phyloP scores from a whole-genome alignment of 2,888 invertebrate genomes.

The Morpho helenor region DNA sequence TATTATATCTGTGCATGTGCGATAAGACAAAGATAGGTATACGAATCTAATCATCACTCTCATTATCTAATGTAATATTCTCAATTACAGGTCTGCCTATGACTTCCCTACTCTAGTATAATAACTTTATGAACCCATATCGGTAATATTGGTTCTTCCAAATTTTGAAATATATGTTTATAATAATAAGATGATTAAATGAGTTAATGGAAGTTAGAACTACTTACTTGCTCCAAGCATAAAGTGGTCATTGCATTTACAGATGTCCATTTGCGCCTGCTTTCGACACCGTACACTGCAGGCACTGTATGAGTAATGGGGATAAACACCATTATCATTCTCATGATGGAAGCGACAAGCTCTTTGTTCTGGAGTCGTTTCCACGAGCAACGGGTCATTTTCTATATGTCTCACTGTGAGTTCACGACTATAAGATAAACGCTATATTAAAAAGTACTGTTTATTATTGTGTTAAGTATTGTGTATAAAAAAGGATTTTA shows the following conservation, averaged over 20 bases:
- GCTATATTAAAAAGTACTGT: not conserved
- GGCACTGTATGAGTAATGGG: slow-evolving; percentile 85
- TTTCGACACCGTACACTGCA: slow-evolving; percentile 86
- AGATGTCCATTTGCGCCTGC: slow-evolving; percentile 78
- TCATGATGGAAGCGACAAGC: slow-evolving; percentile 86
- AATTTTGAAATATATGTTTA: too few relatives aligned
- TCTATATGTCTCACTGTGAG: slow-evolving; percentile 81
- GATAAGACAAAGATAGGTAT: too few relatives aligned
- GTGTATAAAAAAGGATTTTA: too few relatives aligned
- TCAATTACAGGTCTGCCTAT: too few relatives aligned
- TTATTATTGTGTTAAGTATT: too few relatives aligned
- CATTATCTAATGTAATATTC: too few relatives aligned
- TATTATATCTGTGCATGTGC: too few relatives aligned
- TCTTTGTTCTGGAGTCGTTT: slow-evolving; percentile 81
- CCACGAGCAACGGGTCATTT: slow-evolving; percentile 82
- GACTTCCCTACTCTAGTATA: too few relatives aligned
- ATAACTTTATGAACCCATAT: too few relatives aligned
- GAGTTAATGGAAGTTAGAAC: not conserved
- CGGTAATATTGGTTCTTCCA: too few relatives aligned
- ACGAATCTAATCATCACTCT: too few relatives aligned
- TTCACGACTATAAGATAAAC: slow-evolving; percentile 58
- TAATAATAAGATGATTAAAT: too few relatives aligned
- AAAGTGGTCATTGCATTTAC: slow-evolving; percentile 85
- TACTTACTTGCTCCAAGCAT: slow-evolving; percentile 80
- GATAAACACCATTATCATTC: slow-evolving; percentile 80